Percentiles rank a stretch among this genome's conserved stretches.
Evolutionary conservation across 2,113 vertebrate species (phyloP).

Genomic region (Xerus inauris): DNA sequence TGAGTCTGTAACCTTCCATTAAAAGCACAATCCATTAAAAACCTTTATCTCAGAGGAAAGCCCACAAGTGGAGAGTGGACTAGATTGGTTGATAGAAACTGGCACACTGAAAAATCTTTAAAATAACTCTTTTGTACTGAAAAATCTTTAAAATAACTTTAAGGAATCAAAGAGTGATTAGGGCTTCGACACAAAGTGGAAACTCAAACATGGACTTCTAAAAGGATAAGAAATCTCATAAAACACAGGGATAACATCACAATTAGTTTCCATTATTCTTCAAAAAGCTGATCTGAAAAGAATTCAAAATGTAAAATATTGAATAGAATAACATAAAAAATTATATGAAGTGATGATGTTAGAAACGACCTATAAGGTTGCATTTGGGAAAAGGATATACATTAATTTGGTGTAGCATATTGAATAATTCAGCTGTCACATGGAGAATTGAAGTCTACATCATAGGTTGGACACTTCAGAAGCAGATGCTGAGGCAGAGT

Average conservation of each 20-base stretch:
- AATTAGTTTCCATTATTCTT: conserved; percentile 33
- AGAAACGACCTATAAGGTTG: not conserved
- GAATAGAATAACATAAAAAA: not conserved
- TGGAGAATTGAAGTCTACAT: not conserved
- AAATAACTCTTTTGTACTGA: not conserved
- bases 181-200: conserved; percentile 20
- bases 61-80: not conserved
- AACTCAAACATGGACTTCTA: not conserved
- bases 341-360: not conserved
- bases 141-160: conserved; percentile 60
- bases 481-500: not conserved
- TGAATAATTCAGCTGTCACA: not conserved
- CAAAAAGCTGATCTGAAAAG: not conserved
- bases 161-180: conserved; percentile 1
- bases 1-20: not conserved
- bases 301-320: not conserved
- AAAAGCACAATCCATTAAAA: conserved; percentile 37
- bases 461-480: not conserved
- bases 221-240: not conserved
- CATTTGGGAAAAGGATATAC: not conserved
- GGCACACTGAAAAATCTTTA: conserved; percentile 26
- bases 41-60: conserved; percentile 7
- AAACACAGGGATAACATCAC: not conserved
- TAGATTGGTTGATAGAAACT: not conserved
- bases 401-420: not conserved